Evolutionary conservation across 2,888 invertebrate species (phyloP).

Genomic region (Julus scanicus): DNA sequence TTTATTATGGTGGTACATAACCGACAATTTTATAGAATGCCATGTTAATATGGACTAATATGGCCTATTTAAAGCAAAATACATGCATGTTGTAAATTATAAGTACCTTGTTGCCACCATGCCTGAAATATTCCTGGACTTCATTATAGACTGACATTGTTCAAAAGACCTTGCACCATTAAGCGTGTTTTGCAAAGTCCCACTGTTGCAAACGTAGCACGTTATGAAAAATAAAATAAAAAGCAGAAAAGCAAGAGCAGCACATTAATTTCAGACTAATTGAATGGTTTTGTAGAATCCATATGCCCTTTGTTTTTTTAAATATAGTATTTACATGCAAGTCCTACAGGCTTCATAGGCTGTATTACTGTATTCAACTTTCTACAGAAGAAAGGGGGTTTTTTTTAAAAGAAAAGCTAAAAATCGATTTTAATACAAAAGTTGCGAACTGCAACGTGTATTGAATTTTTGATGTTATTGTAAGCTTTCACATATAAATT

Average conservation of each 20-base stretch:
- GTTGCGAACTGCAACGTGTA: background rate
- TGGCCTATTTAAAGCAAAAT: too few relatives aligned
- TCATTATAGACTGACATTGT: conserved; percentile 32
- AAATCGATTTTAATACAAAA: background rate
- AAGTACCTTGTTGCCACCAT: conserved; percentile 54
- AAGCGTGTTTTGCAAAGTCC: conserved; percentile 24
- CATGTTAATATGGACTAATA: too few relatives aligned
- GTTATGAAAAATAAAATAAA: conserved; percentile 24
- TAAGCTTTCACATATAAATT: background rate
- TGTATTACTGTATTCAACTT: background rate
- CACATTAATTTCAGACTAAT: background rate
- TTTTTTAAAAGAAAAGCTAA: background rate
- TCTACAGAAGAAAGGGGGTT: too few relatives aligned
- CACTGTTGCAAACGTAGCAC: background rate
- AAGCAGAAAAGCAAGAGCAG: background rate
- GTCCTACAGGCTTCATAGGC: too few relatives aligned
- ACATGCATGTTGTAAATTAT: conserved; percentile 7
- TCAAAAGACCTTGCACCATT: conserved; percentile 36
- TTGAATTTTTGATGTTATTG: background rate
- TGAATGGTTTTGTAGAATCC: background rate
- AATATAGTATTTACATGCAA: too few relatives aligned
- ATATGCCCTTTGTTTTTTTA: too few relatives aligned
- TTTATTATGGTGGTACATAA: too few relatives aligned
- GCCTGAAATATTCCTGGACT: conserved; percentile 48
- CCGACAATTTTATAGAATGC: too few relatives aligned